Base-by-base conservation (phyloP, 2,797 vertebrate species). In the Chelon auratus region DNA sequence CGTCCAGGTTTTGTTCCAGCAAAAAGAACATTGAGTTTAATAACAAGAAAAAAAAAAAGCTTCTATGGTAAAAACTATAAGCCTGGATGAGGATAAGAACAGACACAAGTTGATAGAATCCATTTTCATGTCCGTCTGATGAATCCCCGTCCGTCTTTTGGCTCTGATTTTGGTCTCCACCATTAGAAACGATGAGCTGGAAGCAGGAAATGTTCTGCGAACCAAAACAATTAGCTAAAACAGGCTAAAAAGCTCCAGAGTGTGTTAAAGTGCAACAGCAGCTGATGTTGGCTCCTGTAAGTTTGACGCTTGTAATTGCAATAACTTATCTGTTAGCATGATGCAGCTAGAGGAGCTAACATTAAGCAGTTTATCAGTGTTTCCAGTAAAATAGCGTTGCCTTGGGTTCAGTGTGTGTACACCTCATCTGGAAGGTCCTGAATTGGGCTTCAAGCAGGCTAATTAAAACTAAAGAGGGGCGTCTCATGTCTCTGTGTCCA, bases 1-100 rank as follows among this genome's bases (percentile, higher is more conserved):
- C 1, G 9, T 58, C 47, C 33, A 43, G 12, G 7, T 53, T 73
- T 63, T 18, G 59, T 36, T 51, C 55, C 45, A 56, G 39, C 5
- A 43, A 14, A 17, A 22, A 56, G 9, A 53, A 71, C 52, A 69
- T 9, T 12, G 52, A 61, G 72, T 15, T 24, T 0, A 18, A 20
- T 24, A 56, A 30, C 4, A 0, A 20, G n/a, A 55, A 17, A 54
- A 20, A 30, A 33, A 33, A 26, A 26, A 26, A 26, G 24, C 24
- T 26, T 26, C 24, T 26, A 26, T 33, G 30, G 30, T 33, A 33
- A 33, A 26, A 40, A 40, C 8, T 40, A 40, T 40, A 42, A 5
- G 40, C 14, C 40, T 15, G 13, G 13, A 42, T 42, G 40, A 14
- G 14, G 1, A 42, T 42, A 42, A 45, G 15, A 18, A n/a, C 45